Evolutionary conservation across 2,888 invertebrate genomes (phyloP).

Genomic region (Fissipunctia ypsillon): DNA sequence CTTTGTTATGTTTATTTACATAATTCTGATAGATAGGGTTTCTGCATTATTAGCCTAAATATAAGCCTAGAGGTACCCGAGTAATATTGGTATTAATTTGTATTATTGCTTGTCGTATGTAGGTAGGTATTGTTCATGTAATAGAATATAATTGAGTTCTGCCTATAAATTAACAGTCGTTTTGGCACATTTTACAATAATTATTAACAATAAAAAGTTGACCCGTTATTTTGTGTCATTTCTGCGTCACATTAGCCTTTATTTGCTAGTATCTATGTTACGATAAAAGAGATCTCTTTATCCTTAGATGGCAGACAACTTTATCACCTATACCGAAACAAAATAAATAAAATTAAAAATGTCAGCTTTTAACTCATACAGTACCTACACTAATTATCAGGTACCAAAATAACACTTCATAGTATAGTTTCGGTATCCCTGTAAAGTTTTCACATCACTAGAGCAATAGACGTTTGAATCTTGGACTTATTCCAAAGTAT

Average conservation of each 20-base stretch:
- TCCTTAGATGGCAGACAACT: no score
- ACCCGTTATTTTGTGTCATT: background rate
- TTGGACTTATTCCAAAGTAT: slow-evolving; percentile 75
- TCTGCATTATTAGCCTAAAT: slow-evolving; percentile 24
- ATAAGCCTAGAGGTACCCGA: slow-evolving; percentile 16
- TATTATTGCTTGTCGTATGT: slow-evolving; percentile 3
- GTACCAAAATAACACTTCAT: no score
- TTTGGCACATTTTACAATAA: background rate
- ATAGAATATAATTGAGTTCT: background rate
- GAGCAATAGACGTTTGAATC: slow-evolving; percentile 56
- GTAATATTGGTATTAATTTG: slow-evolving; percentile 16
- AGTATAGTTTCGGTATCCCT: no score
- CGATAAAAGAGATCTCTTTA: background rate
- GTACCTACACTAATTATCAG: no score
- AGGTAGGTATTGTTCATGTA: no score
- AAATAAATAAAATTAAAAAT: no score
- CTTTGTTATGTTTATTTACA: slow-evolving; percentile 38
- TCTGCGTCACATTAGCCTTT: background rate
- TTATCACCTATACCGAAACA: background rate
- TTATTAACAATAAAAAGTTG: background rate
- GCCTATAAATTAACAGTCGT: no score
- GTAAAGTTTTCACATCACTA: slow-evolving; percentile 37
- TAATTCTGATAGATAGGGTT: slow-evolving; percentile 18
- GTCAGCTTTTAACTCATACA: no score
- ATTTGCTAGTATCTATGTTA: background rate